Percentiles rank a stretch among this genome's conserved stretches.
Evolutionary conservation across 1,140 invertebrate genomes (phyloP).

Genomic region (Halotydeus destructor): DNA sequence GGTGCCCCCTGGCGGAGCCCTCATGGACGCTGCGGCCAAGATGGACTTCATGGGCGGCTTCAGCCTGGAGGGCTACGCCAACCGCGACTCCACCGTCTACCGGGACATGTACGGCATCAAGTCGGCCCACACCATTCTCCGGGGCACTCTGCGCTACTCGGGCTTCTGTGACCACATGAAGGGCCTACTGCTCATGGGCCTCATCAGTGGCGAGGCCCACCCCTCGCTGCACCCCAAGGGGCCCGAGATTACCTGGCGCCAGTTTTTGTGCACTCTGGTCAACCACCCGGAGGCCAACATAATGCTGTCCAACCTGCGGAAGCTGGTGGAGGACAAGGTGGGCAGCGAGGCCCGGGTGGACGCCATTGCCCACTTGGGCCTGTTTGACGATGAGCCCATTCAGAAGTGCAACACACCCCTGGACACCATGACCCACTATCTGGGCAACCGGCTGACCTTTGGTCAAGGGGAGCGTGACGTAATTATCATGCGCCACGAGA

Average conservation of each 20-base stretch:
- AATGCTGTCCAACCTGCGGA: conserved; percentile 78
- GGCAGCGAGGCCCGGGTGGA: conserved; percentile 40
- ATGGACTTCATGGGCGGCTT: conserved; percentile 89
- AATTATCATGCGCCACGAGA: conserved; percentile 76
- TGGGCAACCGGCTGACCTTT: conserved; percentile 30
- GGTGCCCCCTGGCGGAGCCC: conserved; percentile 34
- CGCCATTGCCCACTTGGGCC: conserved; percentile 58
- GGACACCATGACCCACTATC: conserved; percentile 66
- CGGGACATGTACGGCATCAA: conserved; percentile 54
- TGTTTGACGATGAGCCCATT: conserved; percentile 56
- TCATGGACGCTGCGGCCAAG: conserved; percentile 51
- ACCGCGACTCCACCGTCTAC: conserved; percentile 83
- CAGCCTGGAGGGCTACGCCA: conserved; percentile 84
- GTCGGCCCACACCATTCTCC: conserved; percentile 61
- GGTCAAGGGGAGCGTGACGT: conserved; percentile 67
- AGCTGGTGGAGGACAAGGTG: conserved; percentile 47
- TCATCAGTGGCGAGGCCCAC: conserved; percentile 66
- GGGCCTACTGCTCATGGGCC: conserved; percentile 58
- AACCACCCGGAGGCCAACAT: conserved; percentile 71
- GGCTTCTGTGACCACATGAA: conserved; percentile 73
- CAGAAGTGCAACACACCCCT: conserved; percentile 65
- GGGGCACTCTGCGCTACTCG: conserved; percentile 51
- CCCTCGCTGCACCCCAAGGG: conserved; percentile 76
- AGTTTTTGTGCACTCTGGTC: conserved; percentile 62
- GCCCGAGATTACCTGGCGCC: conserved; percentile 88